Conservation (phyloP, 2,797 vertebrate genomes). For the Odontamblyopus lacepedii region DNA sequence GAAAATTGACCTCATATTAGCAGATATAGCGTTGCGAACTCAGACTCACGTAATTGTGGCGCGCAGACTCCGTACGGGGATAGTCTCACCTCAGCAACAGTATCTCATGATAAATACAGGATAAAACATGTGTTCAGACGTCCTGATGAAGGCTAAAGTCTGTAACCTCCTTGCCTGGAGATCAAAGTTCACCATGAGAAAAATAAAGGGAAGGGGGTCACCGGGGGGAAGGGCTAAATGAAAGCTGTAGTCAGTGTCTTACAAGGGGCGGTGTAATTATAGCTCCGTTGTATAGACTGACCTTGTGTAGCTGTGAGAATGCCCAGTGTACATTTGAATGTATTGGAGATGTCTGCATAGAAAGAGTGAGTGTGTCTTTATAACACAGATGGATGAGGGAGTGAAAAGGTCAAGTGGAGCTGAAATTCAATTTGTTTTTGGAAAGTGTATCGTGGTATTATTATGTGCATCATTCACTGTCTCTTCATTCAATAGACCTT, state of each 20-base stretch:
- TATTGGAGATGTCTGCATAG: neutral
- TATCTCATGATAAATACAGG: no score
- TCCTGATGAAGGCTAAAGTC: no score
- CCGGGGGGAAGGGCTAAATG: neutral
- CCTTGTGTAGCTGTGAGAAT: neutral
- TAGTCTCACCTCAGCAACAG: no score
- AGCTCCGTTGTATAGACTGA: conserved; percentile 5
- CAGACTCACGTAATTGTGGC: no score
- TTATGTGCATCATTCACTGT: neutral
- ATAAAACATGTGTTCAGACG: no score
- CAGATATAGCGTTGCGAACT: no score
- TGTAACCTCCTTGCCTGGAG: neutral
- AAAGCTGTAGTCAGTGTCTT: neutral
- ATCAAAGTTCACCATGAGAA: conserved; percentile 18
- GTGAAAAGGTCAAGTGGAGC: conserved; percentile 4
- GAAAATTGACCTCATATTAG: no score
- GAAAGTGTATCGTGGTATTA: neutral
- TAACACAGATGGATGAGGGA: neutral
- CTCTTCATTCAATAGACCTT: neutral
- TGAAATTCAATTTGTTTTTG: neutral
- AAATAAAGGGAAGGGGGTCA: neutral
- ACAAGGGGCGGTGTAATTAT: conserved; percentile 15
- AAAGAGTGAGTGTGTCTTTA: neutral
- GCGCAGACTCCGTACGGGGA: no score
- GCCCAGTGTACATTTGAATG: conserved; percentile 7